A percentile compares a stretch with the other conserved stretches of the same genome.
Conservation (phyloP, 2,113 vertebrate genomes). For the Coptodon rendalli region DNA sequence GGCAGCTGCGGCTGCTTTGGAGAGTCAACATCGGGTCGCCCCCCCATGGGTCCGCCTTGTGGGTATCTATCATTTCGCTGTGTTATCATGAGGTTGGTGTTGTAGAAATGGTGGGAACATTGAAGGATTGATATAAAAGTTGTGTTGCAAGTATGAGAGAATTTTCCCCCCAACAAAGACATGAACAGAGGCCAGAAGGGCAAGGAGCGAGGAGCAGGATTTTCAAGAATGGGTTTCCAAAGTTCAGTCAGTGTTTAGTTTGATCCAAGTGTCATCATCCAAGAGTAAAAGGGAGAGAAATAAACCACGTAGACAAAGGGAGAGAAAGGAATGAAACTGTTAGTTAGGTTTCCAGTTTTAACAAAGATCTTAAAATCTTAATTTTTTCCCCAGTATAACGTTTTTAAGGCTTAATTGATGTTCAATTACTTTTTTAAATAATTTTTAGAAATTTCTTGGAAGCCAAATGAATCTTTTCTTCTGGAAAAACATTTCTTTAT, state of each 20-base stretch:
- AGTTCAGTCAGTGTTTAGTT: slow-evolving; percentile 48
- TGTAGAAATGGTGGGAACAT: neutral
- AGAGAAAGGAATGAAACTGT: slow-evolving; percentile 86
- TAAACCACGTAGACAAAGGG: slow-evolving; percentile 77
- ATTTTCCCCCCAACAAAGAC: neutral
- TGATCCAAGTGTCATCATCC: slow-evolving; percentile 78
- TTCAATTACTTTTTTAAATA: neutral
- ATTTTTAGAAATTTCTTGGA: neutral
- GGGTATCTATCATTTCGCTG: slow-evolving; percentile 91
- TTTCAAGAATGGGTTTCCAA: neutral
- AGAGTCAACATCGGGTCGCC: slow-evolving; percentile 85
- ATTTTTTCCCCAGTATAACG: neutral
- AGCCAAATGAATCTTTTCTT: neutral
- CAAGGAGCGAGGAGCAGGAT: neutral
- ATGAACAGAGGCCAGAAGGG: neutral
- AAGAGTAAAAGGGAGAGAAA: slow-evolving; percentile 16
- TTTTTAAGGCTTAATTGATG: neutral
- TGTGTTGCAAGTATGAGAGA: neutral
- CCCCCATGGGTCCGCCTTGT: slow-evolving; percentile 78
- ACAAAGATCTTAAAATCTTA: neutral
- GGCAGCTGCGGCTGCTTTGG: slow-evolving; percentile 68
- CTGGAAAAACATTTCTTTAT: neutral
- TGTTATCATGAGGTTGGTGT: neutral
- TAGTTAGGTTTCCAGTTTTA: slow-evolving; percentile 66
- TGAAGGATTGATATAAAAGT: neutral